Conservation (phyloP, 2,797 vertebrate genomes). For the Protosalanx chinensis region DNA sequence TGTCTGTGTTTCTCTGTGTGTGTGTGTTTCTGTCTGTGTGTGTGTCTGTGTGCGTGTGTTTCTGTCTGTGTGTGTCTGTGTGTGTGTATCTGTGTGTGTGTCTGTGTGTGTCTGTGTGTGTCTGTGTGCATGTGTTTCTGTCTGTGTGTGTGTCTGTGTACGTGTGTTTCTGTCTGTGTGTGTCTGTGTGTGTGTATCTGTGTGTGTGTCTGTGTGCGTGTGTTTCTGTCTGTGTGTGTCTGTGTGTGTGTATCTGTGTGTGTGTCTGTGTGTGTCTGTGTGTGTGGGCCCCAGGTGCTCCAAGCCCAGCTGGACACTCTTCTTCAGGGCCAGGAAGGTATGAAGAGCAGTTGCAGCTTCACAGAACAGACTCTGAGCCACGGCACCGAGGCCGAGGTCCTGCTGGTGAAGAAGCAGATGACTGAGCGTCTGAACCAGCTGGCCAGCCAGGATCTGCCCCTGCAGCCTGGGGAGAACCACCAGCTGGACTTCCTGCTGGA, state of each 20-base stretch:
- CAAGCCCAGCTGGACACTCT: slow-evolving; percentile 89
- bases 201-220: background rate
- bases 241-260: slow-evolving; percentile 4
- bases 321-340: slow-evolving; percentile 90
- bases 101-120: slow-evolving; percentile 22
- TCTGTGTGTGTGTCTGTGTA: too few species aligned
- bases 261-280: slow-evolving; percentile 30
- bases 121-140: too few species aligned
- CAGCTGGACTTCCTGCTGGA: slow-evolving; percentile 92
- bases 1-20: slow-evolving; percentile 6
- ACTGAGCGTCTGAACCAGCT: slow-evolving; percentile 88
- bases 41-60: background rate
- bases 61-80: slow-evolving; percentile 1
- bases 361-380: slow-evolving; percentile 91
- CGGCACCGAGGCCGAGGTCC: slow-evolving; percentile 91
- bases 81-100: slow-evolving; percentile 10
- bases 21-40: slow-evolving; percentile 27
- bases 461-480: slow-evolving; percentile 90
- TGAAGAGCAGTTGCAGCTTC: slow-evolving; percentile 92
- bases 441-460: slow-evolving; percentile 81
- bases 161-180: too few species aligned
- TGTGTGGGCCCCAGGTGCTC: slow-evolving; percentile 77
- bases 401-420: slow-evolving; percentile 97
- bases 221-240: background rate
- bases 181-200: slow-evolving; percentile 1